Evolutionary conservation across 2,888 invertebrate species (phyloP), one percentile per base, ranked within the genome.

Genomic region (Melipona beecheii): DNA sequence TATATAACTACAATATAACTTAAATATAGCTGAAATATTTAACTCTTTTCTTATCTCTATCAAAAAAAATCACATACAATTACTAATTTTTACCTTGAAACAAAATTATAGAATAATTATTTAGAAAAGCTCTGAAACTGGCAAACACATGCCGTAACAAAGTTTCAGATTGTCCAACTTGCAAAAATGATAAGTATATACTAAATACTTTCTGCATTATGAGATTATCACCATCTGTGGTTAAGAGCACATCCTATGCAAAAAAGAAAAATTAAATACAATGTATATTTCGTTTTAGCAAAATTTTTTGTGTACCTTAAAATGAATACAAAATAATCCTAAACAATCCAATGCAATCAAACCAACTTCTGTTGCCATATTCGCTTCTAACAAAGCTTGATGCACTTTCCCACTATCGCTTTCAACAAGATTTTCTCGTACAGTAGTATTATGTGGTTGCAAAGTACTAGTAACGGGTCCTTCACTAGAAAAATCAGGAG

Each of bases 91-190:
- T 94, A 96, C 98, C 98, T 96, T 97, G 97, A 94, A 98, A 98
- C 69, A 98, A 95, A 5, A 97, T 97, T 78, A 96, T 95, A 0
- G 98, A 97, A 93, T 98, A 98, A 94, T 98, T 97, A 93, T 98
- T 98, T 79, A 99, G 97, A 93, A 99, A 99, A 0, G 98, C 97
- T 87, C 99, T 96, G 71, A 99, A 95, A 0, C 98, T 97, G 2
- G 98, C 98, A 94, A 99, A 99, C 31, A 98, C 97, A 92, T 99
- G 99, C 90, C 97, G 97, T 89, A 98, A 97, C 68, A 99, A 95
- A 4, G 96, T 96, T 94, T 99, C 99, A 68, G 99, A 98, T 93
- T 99, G 99, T 2, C 98, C 98, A 64, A 97, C 96, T 94, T 98
- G 97, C 75, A 99, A 95, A 90, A 98, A 97, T n/a, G 97, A 96